phyloP scores from a whole-genome alignment of 2,113 vertebrate species.

The Tauraco erythrolophus region DNA sequence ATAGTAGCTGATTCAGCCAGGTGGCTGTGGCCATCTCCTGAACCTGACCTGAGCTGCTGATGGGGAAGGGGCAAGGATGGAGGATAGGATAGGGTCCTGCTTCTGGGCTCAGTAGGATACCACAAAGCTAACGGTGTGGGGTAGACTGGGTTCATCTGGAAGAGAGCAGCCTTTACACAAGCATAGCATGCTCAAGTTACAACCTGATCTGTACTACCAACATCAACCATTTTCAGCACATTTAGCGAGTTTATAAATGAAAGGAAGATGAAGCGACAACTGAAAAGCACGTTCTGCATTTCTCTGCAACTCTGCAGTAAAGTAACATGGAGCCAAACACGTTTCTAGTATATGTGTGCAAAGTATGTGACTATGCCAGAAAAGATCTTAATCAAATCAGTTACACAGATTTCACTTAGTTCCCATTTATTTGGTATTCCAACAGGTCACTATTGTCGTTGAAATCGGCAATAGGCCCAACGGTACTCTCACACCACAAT shows the following conservation, averaged over 20 bases:
- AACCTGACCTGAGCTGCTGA: neutral
- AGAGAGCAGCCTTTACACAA: neutral
- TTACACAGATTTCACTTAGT: neutral
- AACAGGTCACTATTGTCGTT: neutral
- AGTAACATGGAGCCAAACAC: neutral
- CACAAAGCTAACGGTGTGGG: neutral
- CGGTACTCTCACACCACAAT: neutral
- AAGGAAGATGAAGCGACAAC: neutral
- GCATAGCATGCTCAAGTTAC: neutral
- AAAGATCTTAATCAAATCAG: neutral
- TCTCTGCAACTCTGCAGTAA: neutral
- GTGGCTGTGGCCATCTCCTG: neutral
- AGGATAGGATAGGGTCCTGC: neutral
- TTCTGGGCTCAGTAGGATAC: neutral
- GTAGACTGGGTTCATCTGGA: neutral
- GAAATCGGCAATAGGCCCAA: neutral
- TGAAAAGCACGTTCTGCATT: neutral
- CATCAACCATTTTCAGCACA: neutral
- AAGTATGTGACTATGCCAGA: neutral
- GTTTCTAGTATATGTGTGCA: neutral
- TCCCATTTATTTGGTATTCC: neutral
- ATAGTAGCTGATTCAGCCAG: neutral
- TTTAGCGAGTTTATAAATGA: neutral
- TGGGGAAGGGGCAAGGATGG: accelerated
- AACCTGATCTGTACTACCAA: neutral